Evolutionary conservation across 2,888 invertebrate species (phyloP).

Genomic region (Drosophila atripex): DNA sequence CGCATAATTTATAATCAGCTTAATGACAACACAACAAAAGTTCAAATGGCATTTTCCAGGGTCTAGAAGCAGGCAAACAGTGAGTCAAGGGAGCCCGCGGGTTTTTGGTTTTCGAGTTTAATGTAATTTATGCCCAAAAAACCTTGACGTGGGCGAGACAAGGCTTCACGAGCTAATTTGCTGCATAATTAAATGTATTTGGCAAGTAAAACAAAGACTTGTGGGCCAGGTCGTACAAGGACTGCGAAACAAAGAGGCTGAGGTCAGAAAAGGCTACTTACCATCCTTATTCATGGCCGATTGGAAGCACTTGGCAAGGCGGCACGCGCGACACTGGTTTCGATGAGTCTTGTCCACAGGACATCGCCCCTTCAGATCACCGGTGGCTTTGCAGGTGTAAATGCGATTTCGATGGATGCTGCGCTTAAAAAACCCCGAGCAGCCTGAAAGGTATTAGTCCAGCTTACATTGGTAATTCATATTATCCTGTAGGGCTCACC

Average conservation of each 20-base stretch:
- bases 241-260: background rate
- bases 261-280: constrained; percentile 85
- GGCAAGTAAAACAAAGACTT: constrained; percentile 70
- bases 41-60: constrained; percentile 31
- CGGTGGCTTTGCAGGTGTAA: constrained; percentile 98
- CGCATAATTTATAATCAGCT: constrained; percentile 79
- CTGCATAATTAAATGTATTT: constrained; percentile 75
- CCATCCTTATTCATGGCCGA: constrained; percentile 99
- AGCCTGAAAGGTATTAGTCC: constrained; percentile 86
- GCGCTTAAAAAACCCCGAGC: constrained; percentile 97
- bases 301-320: constrained; percentile 97
- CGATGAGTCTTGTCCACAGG: constrained; percentile 98
- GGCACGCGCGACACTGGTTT: constrained; percentile 98
- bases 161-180: constrained; percentile 64
- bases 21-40: constrained; percentile 70
- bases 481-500: constrained; percentile 86
- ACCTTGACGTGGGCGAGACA: constrained; percentile 21
- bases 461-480: background rate
- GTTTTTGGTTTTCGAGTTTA: constrained; percentile 66
- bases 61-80: constrained; percentile 6
- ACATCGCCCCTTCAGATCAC: constrained; percentile 95
- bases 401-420: constrained; percentile 98
- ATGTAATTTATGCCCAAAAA: constrained; percentile 69
- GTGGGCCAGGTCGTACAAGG: constrained; percentile 16
- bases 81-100: constrained; percentile 51